Conservation (phyloP, 2,888 invertebrate genomes). For the Eledona agricola region DNA sequence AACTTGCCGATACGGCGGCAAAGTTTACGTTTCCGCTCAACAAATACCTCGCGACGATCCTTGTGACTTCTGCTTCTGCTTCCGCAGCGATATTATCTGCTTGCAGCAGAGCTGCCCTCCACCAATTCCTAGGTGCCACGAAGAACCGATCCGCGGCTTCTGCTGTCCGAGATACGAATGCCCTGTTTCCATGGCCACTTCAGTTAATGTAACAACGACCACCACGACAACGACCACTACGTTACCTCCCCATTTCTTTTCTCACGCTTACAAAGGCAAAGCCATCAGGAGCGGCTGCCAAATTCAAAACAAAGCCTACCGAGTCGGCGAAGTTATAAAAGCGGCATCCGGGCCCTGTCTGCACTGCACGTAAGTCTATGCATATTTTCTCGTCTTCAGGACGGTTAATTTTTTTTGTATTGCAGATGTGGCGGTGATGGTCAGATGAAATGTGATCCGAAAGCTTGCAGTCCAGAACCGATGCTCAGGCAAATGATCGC, state of each 20-base stretch:
- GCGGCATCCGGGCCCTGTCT: constrained; percentile 92
- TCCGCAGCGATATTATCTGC: constrained; percentile 94
- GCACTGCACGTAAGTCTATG: constrained; percentile 86
- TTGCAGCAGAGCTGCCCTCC: constrained; percentile 95
- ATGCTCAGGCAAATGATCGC: constrained; percentile 91
- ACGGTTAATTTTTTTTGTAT: constrained; percentile 26
- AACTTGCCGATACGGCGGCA: constrained; percentile 91
- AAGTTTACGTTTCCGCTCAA: constrained; percentile 92
- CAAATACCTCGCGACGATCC: constrained; percentile 95
- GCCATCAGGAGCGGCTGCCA: constrained; percentile 83
- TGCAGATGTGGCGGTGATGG: constrained; percentile 90
- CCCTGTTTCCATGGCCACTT: constrained; percentile 86
- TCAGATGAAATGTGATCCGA: constrained; percentile 94
- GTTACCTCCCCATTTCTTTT: constrained; percentile 83
- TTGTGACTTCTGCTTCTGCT: constrained; percentile 97
- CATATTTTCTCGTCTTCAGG: neutral
- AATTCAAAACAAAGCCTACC: constrained; percentile 84
- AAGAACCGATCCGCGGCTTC: constrained; percentile 92
- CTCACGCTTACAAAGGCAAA: constrained; percentile 80
- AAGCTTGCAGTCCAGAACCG: constrained; percentile 88
- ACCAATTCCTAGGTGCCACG: constrained; percentile 89
- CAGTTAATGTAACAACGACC: constrained; percentile 84
- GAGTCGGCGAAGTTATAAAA: constrained; percentile 84
- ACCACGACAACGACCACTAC: constrained; percentile 88
- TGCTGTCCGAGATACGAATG: constrained; percentile 96